Percentiles rank a stretch among this genome's conserved stretches.
These are phyloP conservation scores for Griposia aprilina DNA, from an alignment of 2,888 invertebrate species.

Conservation along the genomic window DNA sequence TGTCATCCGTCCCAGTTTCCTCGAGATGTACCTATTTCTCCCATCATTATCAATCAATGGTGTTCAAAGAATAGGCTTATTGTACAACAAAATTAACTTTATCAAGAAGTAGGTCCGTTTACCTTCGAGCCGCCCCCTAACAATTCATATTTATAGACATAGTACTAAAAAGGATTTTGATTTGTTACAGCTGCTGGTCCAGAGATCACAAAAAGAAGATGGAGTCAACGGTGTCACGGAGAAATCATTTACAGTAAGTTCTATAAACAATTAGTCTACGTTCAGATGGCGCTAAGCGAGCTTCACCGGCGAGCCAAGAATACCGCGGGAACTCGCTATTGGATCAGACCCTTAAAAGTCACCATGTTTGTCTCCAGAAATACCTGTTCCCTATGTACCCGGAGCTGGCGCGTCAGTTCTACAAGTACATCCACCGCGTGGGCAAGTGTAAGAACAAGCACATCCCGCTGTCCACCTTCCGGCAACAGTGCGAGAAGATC, in stretches of 20 bases:
- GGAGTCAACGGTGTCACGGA: constrained; percentile 93
- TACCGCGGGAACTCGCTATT: background rate
- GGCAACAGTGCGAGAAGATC: constrained; percentile 93
- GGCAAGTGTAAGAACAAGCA: constrained; percentile 91
- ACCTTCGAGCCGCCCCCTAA: background rate
- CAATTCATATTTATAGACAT: background rate
- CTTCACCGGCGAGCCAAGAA: background rate
- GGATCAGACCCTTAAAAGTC: background rate
- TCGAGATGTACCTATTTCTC: background rate
- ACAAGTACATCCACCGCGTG: constrained; percentile 91
- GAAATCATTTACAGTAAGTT: constrained; percentile 91
- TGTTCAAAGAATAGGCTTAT: background rate
- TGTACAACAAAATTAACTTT: background rate
- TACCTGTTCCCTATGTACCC: constrained; percentile 95
- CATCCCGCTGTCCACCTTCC: constrained; percentile 92
- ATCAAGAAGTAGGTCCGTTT: background rate
- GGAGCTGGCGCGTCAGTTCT: constrained; percentile 93
- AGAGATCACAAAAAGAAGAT: constrained; percentile 93
- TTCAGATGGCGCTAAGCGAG: background rate
- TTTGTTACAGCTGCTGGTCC: constrained; percentile 92
- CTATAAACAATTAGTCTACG: background rate
- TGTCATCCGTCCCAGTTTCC: background rate
- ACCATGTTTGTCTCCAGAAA: constrained; percentile 84
- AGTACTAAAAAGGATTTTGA: constrained; percentile 9
- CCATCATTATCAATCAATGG: background rate